These are phyloP conservation scores for Pachycephus smyrnensis DNA, from an alignment of 2,888 invertebrate species.

Conservation along the genomic window DNA sequence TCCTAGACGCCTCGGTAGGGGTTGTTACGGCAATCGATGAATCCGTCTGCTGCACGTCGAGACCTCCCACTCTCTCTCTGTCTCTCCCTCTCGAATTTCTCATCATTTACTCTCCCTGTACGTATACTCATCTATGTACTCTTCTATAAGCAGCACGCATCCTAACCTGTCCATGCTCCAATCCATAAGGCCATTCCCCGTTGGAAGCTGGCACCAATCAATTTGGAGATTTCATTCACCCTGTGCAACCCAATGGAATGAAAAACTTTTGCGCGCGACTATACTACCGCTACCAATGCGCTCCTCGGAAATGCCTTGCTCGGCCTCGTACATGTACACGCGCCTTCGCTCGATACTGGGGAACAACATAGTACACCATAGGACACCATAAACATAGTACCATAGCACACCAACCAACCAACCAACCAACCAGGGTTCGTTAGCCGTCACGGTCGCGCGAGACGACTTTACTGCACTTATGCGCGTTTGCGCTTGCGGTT, in stretches of 20 bases:
- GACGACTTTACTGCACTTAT: constrained; percentile 14
- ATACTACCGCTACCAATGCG: constrained; percentile 15
- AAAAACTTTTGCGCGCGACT: constrained; percentile 21
- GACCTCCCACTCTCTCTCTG: constrained; percentile 22
- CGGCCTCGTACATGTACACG: constrained; percentile 21
- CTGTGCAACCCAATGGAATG: neutral
- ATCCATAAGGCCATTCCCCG: no score
- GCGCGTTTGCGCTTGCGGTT: no score
- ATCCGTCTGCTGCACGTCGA: constrained; percentile 49
- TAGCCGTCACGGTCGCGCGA: constrained; percentile 58
- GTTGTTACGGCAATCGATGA: constrained; percentile 51
- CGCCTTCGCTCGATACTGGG: constrained; percentile 47
- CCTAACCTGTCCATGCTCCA: no score
- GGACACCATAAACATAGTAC: neutral
- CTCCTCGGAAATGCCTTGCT: constrained; percentile 9
- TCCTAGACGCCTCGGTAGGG: constrained; percentile 37
- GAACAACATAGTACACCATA: neutral
- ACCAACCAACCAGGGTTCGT: constrained; percentile 50
- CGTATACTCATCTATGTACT: no score
- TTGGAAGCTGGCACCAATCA: no score
- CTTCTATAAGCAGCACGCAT: no score
- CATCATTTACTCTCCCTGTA: no score
- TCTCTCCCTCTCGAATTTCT: no score
- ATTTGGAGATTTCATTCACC: no score
- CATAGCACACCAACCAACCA: no score